Base-by-base conservation (phyloP, 1,140 invertebrate species). In the Drosophila repleta region DNA sequence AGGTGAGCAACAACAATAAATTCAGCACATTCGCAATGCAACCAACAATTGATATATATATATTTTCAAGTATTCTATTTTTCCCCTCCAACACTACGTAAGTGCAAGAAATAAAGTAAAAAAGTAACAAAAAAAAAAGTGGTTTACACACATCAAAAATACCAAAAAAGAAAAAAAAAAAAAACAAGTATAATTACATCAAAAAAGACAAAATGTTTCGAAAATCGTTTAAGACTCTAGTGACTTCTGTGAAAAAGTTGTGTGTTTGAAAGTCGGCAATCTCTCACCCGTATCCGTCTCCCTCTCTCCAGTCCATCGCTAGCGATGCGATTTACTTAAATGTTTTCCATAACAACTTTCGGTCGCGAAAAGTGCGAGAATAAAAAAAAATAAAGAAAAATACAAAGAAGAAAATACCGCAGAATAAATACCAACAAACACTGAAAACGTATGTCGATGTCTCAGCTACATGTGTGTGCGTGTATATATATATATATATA, bases 1-100 rank as follows among this genome's bases (percentile, higher is more conserved):
- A 76, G 83, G 83, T 87, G 82, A 87, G 83, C 76, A 73, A 74
- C 79, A 88, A 69, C 48, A 67, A 78, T 45, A 70, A 76, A 79
- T 26, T 46, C 26, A 68, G 49, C 82, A 85, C 62, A 82, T 71
- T 75, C 63, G 63, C 69, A 64, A 37, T 64, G 76, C 62, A 66
- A 78, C 63, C 83, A 88, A 78, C 69, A 76, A 87, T 88, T 87
- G 74, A 84, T 84, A 81, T 87, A 87, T 87, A 72, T 72, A 72
- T 72, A 87, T 87, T 87, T 85, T 87, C 83, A 88, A 88, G 83
- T 82, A 87, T 87, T 87, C 82, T 87, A 87, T 88, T 81, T 85
- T 87, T 87, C 82, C 82, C 82, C 72, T 88, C 82, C 82, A 83
- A 79, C 83, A 83, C 72, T 69, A 69, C 71, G 71, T 74, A 74